Conservation (phyloP, 2,113 vertebrate genomes). For the Nipponia nippon region DNA sequence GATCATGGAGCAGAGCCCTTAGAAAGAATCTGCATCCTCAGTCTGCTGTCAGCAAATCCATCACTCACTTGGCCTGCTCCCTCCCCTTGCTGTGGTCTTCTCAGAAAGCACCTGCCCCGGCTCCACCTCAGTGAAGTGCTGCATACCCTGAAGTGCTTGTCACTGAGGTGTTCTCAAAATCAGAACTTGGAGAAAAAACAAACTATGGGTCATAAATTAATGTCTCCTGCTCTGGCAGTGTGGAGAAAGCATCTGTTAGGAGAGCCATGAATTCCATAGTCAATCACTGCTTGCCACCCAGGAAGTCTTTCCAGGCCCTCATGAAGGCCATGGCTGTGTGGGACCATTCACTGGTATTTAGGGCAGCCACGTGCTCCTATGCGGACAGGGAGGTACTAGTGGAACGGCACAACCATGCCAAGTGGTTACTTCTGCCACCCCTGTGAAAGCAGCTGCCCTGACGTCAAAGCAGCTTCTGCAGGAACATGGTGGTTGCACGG, state of each 20-base stretch:
- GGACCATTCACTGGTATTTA: not conserved
- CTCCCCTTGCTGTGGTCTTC: not conserved
- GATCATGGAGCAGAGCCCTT: not conserved
- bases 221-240: not conserved
- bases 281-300: not conserved
- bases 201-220: not conserved
- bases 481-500: not conserved
- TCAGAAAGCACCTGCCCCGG: not conserved
- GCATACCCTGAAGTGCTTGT: not conserved
- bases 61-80: accelerated
- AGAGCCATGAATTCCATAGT: not conserved
- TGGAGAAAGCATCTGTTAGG: not conserved
- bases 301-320: not conserved
- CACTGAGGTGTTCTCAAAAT: not conserved
- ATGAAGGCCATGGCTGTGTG: not conserved
- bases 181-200: not conserved
- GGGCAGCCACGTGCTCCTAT: not conserved
- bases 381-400: not conserved
- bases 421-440: not conserved
- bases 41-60: not conserved
- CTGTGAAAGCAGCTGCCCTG: not conserved
- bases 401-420: not conserved
- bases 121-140: not conserved
- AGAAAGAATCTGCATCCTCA: not conserved
- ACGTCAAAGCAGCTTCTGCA: not conserved